Conservation (phyloP, 2,113 vertebrate genomes). For the Crotalus horridus region DNA sequence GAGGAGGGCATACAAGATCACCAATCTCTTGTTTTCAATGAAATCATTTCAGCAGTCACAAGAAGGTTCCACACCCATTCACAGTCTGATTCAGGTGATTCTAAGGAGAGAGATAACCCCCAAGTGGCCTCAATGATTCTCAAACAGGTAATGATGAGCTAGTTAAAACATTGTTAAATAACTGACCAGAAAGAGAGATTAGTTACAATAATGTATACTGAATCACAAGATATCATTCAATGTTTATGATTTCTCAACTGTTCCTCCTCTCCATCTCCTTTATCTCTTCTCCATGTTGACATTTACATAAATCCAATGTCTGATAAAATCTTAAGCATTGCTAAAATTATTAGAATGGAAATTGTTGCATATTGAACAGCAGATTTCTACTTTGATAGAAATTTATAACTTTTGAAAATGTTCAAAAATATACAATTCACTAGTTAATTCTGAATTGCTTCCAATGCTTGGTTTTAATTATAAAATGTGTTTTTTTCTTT, state of each 20-base stretch:
- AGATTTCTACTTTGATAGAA: no score
- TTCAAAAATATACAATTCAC: no score
- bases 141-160: background rate
- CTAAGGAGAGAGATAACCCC: background rate
- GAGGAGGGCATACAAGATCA: background rate
- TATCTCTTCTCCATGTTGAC: background rate
- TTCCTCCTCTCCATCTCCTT: background rate
- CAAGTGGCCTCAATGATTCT: background rate
- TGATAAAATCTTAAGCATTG: no score
- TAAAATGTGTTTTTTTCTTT: no score
- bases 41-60: background rate
- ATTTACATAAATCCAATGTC: background rate
- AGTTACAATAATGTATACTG: background rate
- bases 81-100: background rate
- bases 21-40: background rate
- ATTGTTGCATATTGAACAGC: no score
- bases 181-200: background rate
- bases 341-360: no score
- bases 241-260: background rate
- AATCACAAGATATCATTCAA: background rate
- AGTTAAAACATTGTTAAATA: background rate
- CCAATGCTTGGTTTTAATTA: no score
- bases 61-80: background rate
- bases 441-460: no score
- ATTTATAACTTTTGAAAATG: no score